These are phyloP conservation scores for Ammospiza nelsoni DNA, from an alignment of 2,113 vertebrate genomes.

Conservation along the genomic window DNA sequence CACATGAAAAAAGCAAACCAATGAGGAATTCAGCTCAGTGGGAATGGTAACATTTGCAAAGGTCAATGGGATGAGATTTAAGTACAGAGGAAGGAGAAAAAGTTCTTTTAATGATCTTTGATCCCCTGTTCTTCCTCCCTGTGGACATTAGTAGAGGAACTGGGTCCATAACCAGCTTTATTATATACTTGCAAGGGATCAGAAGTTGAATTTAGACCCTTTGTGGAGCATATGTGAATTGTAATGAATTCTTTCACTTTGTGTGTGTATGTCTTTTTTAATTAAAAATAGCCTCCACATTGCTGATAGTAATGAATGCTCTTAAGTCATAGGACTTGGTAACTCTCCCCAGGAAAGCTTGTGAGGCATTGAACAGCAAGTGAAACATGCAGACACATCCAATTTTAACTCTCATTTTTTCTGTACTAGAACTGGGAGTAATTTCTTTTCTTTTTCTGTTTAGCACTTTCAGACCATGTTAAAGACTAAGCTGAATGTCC, in stretches of 20 bases:
- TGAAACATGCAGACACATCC: neutral
- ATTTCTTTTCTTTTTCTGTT: constrained; percentile 54
- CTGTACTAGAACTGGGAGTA: neutral
- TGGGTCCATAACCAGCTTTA: neutral
- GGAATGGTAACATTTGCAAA: neutral
- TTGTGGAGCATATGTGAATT: neutral
- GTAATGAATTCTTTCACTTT: neutral
- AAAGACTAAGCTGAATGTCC: constrained; percentile 97
- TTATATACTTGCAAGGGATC: neutral
- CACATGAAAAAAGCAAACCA: neutral
- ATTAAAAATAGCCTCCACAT: neutral
- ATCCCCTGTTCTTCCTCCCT: neutral
- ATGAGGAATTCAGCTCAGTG: neutral
- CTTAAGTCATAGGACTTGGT: neutral
- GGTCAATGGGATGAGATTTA: neutral
- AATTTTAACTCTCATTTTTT: neutral
- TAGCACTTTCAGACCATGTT: constrained; percentile 99
- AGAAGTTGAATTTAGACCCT: neutral
- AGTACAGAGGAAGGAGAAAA: neutral
- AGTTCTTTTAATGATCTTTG: neutral
- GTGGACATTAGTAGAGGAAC: neutral
- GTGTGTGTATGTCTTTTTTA: neutral
- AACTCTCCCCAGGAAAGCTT: neutral
- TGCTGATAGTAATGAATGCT: neutral
- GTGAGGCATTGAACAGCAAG: neutral